A percentile compares a stretch with the other conserved stretches of the same genome.
Evolutionary conservation across 2,797 vertebrate species (phyloP).

Genomic region (Xyrichtys novacula): DNA sequence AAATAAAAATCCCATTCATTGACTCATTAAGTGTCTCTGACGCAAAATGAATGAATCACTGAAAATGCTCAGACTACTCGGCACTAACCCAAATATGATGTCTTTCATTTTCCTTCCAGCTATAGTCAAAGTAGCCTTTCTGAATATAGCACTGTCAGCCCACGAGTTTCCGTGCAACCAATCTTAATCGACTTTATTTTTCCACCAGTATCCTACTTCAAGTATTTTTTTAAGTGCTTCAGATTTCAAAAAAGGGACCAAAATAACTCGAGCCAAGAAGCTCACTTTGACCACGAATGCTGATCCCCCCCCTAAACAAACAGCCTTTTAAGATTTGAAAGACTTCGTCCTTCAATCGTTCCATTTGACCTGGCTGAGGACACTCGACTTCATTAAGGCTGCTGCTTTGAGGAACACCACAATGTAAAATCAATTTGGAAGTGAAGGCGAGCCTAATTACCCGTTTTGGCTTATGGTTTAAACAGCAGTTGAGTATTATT

Average conservation of each 20-base stretch:
- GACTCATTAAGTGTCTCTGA: constrained; percentile 46
- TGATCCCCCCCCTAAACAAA: constrained; percentile 22
- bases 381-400: constrained; percentile 63
- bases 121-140: not conserved
- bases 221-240: constrained; percentile 5
- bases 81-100: constrained; percentile 15
- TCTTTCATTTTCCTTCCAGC: constrained; percentile 20
- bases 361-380: constrained; percentile 70
- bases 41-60: constrained; percentile 45
- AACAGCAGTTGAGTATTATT: constrained; percentile 24
- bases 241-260: constrained; percentile 1
- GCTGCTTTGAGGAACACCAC: constrained; percentile 58
- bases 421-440: constrained; percentile 67
- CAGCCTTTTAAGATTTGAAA: constrained; percentile 60
- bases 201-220: not conserved
- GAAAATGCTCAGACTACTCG: constrained; percentile 17
- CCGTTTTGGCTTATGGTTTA: constrained; percentile 50
- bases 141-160: not conserved
- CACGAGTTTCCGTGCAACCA: constrained; percentile 1
- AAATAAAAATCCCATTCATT: constrained; percentile 15
- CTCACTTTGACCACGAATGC: constrained; percentile 28
- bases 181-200: not conserved
- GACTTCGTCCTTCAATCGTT: constrained; percentile 68
- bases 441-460: constrained; percentile 54
- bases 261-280: constrained; percentile 14